Evolutionary conservation across 2,797 vertebrate genomes (phyloP).

Genomic region (Halcyon smyrnensis): DNA sequence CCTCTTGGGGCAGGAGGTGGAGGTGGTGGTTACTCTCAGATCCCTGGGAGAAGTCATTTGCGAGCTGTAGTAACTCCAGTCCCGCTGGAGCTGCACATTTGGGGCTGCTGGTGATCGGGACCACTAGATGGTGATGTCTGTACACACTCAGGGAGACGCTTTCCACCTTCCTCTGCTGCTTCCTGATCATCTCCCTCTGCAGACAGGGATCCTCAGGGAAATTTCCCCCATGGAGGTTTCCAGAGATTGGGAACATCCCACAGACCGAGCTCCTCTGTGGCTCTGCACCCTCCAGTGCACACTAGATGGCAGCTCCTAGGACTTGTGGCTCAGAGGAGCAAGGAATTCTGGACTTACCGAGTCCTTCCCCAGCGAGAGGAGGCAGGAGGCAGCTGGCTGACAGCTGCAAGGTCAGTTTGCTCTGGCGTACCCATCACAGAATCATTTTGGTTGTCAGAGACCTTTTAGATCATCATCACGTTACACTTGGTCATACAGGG

Average conservation of each 20-base stretch:
- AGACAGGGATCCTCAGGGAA: not conserved
- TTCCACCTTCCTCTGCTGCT: not conserved
- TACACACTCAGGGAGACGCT: fast-evolving
- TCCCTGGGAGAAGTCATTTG: not conserved
- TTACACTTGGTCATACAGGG: fast-evolving
- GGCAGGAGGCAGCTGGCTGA: not conserved
- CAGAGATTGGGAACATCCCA: not conserved
- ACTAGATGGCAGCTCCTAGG: not conserved
- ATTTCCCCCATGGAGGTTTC: not conserved
- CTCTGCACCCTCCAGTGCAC: fast-evolving
- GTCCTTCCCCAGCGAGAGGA: fast-evolving
- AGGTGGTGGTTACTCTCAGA: not conserved
- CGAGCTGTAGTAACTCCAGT: fast-evolving
- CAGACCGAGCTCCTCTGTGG: not conserved
- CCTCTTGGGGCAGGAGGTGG: not conserved
- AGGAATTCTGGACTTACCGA: fast-evolving
- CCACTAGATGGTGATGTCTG: constrained; percentile 49
- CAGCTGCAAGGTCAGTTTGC: not conserved
- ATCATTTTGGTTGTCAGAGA: too few relatives aligned
- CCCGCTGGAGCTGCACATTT: fast-evolving
- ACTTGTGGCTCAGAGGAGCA: not conserved
- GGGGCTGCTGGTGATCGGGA: not conserved
- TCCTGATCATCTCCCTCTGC: not conserved
- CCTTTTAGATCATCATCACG: too few relatives aligned
- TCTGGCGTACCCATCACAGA: not conserved